Base-by-base conservation (phyloP, 2,113 vertebrate species). In the Chrysemys picta region DNA sequence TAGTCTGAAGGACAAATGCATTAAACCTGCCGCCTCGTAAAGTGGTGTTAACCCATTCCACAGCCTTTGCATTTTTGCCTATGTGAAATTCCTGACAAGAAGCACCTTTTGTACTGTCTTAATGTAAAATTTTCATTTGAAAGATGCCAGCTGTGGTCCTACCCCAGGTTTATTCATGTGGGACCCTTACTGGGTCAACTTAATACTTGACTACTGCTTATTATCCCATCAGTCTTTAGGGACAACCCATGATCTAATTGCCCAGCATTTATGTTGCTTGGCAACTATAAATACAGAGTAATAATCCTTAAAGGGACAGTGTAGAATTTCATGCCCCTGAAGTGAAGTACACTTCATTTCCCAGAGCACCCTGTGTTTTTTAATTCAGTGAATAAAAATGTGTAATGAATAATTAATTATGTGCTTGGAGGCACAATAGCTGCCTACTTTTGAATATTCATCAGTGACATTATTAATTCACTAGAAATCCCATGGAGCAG, bases 121-220 rank as follows among this genome's bases (percentile, higher is more conserved):
- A 97, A 98, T 98, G 98, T 97, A 98, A 98, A 98, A 98, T 98
- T 98, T 98, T 98, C 97, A 98, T 98, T 98, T 98, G 97, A 98
- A 98, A 98, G 98, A 97, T 97, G 96, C 98, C 98, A 98, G 98
- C 98, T 99, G 98, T 97, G 98, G 98, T 98, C 98, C 96, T 97
- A 94, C 96, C 97, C 98, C 97, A 98, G 97, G 98, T 98, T 99
- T 98, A 98, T 98, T 98, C 98, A 98, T 97, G 96, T 98, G 98
- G 98, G 98, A 98, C 98, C 98, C 98, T 98, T 98, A 97, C 98
- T 98, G 98, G 98, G 98, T 99, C 98, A 99, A 98, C 98, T 98
- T 99, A 98, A 98, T 98, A 98, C 98, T 99, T 99, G 98, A 99
- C 98, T 98, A 98, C 98, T 98, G 98, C 98, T 99, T 98, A 99